Evolutionary conservation across 2,113 vertebrate genomes (phyloP).

Genomic region (Thalassoma bifasciatum): DNA sequence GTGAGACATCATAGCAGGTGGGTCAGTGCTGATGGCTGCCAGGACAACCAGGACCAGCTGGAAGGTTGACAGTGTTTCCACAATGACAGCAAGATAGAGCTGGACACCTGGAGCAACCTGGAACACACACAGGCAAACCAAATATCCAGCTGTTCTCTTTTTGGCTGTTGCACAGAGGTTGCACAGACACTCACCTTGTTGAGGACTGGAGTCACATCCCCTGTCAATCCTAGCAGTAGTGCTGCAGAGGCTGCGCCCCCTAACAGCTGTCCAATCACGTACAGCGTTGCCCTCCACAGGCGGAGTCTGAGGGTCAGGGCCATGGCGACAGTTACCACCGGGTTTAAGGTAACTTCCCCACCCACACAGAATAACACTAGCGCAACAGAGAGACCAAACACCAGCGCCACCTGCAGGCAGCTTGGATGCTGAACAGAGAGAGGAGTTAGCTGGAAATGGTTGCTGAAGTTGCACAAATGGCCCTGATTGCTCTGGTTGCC

Average conservation of each 20-base stretch:
- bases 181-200: constrained; percentile 5
- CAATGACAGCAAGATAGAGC: neutral
- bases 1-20: neutral
- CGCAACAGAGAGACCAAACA: constrained; percentile 32
- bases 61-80: constrained; percentile 21
- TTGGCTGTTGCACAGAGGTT: neutral
- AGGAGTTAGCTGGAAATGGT: neutral
- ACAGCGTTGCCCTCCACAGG: constrained; percentile 13
- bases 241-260: constrained; percentile 19
- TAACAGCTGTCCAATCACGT: constrained; percentile 19
- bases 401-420: constrained; percentile 13
- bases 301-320: constrained; percentile 2
- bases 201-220: constrained; percentile 1
- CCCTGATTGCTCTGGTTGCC: neutral
- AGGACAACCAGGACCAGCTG: constrained; percentile 29
- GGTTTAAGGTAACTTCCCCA: constrained; percentile 20
- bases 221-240: constrained; percentile 6
- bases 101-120: neutral
- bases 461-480: neutral
- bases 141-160: neutral
- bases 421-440: neutral
- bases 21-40: neutral
- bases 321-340: constrained; percentile 19
- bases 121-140: neutral
- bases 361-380: constrained; percentile 13